A percentile compares a stretch with the other conserved stretches of the same genome.
Conservation (phyloP, 2,797 vertebrate species). For the Fundulus diaphanus region DNA sequence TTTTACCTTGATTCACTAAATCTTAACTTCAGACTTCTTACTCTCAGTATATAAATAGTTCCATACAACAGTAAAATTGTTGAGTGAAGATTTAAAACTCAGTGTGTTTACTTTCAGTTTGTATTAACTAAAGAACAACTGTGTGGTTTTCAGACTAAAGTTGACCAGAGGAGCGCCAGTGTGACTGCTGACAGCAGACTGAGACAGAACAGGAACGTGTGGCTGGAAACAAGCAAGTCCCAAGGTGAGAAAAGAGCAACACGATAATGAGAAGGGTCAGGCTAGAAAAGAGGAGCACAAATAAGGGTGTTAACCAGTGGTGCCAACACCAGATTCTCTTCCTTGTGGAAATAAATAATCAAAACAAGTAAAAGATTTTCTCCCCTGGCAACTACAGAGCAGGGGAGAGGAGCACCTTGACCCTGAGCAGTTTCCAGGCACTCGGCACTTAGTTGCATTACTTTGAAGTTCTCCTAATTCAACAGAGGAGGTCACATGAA, state of each 20-base stretch:
- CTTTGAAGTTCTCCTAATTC: constrained; percentile 6
- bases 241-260: constrained; percentile 32
- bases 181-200: background rate
- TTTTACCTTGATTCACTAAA: too few relatives aligned
- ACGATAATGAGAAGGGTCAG: background rate
- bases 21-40: background rate
- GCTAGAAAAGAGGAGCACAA: background rate
- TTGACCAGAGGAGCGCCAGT: background rate
- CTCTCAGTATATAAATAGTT: background rate
- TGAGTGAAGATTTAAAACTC: background rate
- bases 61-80: background rate
- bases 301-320: background rate
- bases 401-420: background rate
- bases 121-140: background rate
- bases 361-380: background rate
- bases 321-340: background rate
- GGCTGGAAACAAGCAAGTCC: background rate
- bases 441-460: constrained; percentile 2
- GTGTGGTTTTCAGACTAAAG: background rate
- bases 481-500: constrained; percentile 2
- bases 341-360: background rate
- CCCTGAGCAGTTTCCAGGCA: background rate
- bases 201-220: background rate
- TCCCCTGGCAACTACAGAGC: background rate
- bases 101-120: too few relatives aligned